Evolutionary conservation across 2,888 invertebrate genomes (phyloP), one percentile per base, ranked within the genome.

Genomic region (Stenichneumon culpator): DNA sequence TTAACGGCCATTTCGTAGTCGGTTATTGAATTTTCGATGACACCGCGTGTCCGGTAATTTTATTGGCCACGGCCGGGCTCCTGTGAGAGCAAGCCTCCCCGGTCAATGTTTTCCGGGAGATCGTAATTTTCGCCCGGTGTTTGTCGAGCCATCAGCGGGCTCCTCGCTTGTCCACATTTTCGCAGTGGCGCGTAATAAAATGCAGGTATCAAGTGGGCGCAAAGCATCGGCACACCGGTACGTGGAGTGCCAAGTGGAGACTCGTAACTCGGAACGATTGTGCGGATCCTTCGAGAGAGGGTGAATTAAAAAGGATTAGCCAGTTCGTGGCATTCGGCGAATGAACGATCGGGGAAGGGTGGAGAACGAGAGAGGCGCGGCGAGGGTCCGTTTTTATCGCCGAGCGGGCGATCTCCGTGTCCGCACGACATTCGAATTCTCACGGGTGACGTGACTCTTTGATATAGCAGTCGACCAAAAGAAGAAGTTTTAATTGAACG

Each of bases 401-500:
- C 80, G 39, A 47, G 39, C 47, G 60, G 65, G 70, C 70, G 70
- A 79, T 83, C 83, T 75, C 72, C 44, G 68, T 63, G 32, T 69
- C 69, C 63, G 77, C 79, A 67, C 70, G 84, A 87, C 82, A 87
- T 87, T 84, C 82, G 80, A 86, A 84, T 83, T 81, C 86, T 82
- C 86, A 82, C 87, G 85, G 84, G 70, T 82, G 70, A 86, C 73
- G 85, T 85, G 86, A 80, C 79, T 82, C 85, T 88, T 87, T 88
- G 87, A 89, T 88, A 88, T 86, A 83, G 86, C 86, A 86, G 86
- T 82, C 72, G 84, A 84, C 86, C 68, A 85, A 86, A 88, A 90
- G 81, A 90, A 91, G 89, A 91, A 92, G 90, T 91, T 92, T 92
- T 92, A 92, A 92, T 92, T 92, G 91, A 92, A 91, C 89, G 89